phyloP scores from a whole-genome alignment of 2,888 invertebrate species.

The Eremobia ochroleuca region DNA sequence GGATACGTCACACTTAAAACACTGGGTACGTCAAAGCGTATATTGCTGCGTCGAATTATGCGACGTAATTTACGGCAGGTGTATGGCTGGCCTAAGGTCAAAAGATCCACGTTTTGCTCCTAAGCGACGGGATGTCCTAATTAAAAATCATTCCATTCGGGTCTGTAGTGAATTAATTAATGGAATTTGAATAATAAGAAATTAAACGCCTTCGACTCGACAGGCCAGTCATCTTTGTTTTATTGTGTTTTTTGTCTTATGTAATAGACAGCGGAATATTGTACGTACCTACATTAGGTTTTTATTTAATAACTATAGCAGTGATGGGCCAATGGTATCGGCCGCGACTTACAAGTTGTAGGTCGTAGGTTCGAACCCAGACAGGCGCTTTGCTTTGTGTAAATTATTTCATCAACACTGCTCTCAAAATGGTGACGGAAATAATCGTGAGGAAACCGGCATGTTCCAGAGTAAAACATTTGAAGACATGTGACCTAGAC shows the following conservation, averaged over 20 bases:
- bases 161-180: conserved; percentile 36
- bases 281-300: not conserved
- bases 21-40: not conserved
- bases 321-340: too few relatives aligned
- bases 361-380: too few relatives aligned
- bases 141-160: conserved; percentile 47
- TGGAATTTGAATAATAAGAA: conserved; percentile 45
- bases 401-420: not conserved
- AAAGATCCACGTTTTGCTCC: conserved; percentile 15
- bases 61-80: not conserved
- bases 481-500: not conserved
- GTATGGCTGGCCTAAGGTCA: not conserved
- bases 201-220: conserved; percentile 21
- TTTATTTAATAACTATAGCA: not conserved
- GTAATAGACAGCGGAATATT: too few relatives aligned
- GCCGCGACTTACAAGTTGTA: too few relatives aligned
- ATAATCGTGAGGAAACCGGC: not conserved
- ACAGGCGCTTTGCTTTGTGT: not conserved
- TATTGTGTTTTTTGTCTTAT: not conserved
- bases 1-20: not conserved
- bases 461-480: not conserved
- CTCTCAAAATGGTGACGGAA: not conserved
- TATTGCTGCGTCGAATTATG: not conserved
- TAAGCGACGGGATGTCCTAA: conserved; percentile 10
- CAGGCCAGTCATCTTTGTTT: conserved; percentile 15